These are phyloP conservation scores for Eulemur rufifrons DNA, from an alignment of 2,113 vertebrate species.

Conservation along the genomic window DNA sequence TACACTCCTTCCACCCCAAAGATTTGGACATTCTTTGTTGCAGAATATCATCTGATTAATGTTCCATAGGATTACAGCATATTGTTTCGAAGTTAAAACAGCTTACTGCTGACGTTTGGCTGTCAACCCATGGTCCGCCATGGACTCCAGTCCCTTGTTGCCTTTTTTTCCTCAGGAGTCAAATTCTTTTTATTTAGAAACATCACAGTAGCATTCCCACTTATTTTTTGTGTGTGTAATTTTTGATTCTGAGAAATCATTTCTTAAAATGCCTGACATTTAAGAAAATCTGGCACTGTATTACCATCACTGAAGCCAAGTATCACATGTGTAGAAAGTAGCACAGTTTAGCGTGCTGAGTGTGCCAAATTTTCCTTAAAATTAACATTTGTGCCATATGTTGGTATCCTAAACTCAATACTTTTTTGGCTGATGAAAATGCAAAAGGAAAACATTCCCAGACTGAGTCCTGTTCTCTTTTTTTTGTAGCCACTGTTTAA, in stretches of 20 bases:
- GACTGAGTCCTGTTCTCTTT: slow-evolving; percentile 8
- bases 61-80: neutral
- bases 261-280: slow-evolving; percentile 76
- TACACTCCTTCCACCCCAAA: neutral
- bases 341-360: neutral
- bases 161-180: neutral
- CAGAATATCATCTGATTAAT: neutral
- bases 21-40: neutral
- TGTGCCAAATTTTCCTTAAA: slow-evolving; percentile 64
- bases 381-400: slow-evolving; percentile 69
- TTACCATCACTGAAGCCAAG: slow-evolving; percentile 36
- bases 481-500: neutral
- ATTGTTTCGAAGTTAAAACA: neutral
- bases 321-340: slow-evolving; percentile 54
- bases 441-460: slow-evolving; percentile 55
- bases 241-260: slow-evolving; percentile 57
- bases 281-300: slow-evolving; percentile 64
- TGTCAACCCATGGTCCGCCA: neutral
- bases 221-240: slow-evolving; percentile 19
- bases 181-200: slow-evolving; percentile 62
- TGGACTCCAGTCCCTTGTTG: neutral
- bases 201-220: slow-evolving; percentile 22
- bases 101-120: neutral
- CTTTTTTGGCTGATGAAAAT: slow-evolving; percentile 55
- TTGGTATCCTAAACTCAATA: slow-evolving; percentile 64